Base-by-base conservation (phyloP, 35 echinoderm and acorn worm species). In the Nesometra sesokonis region DNA sequence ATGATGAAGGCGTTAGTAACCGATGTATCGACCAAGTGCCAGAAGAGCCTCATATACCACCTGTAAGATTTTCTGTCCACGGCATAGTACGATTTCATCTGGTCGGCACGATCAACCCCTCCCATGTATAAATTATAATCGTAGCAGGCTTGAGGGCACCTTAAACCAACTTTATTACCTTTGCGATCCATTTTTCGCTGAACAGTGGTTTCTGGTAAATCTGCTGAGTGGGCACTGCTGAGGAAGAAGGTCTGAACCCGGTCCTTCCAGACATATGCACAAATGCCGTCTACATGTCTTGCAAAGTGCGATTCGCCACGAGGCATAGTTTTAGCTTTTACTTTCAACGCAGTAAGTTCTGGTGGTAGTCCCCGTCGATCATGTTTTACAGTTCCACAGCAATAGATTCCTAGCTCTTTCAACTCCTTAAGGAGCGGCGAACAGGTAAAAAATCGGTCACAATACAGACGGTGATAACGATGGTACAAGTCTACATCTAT, bases 101-200 rank as follows among this genome's bases (percentile, higher is more conserved):
- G 81, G 37, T 83, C 81, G 35, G 33, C 37, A 37, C 35, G 35
- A 83, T 83, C 81, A 35, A n/a, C 81, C 11, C 81, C 81, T 13
- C 81, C 81, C 81, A 83, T 83, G 33, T 37, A 83, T 35, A 33
- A 33, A 35, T 83, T 83, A 35, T 83, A 83, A 33, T 35, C 37
- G 81, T 23, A 29, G 27, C 31, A 29, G 19, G 37, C 37, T n/a
- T 37, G 27, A 11, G 81, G 81, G 27, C 23, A 19, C n/a, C 5
- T 11, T 13, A 36, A 4, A 83, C 27, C 37, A 33, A 29, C n/a
- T 5, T 8, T 4, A 11, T 83, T 33, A 5, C 35, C 81, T 83
- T 35, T 37, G 27, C 35, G 31, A 19, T 83, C 13, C 33, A 35
- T 83, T 33, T 83, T 43, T 7, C 39, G 39, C 15, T 4, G 4